Evolutionary conservation across 2,888 invertebrate species (phyloP).

Genomic region (Lochmaea capreae): DNA sequence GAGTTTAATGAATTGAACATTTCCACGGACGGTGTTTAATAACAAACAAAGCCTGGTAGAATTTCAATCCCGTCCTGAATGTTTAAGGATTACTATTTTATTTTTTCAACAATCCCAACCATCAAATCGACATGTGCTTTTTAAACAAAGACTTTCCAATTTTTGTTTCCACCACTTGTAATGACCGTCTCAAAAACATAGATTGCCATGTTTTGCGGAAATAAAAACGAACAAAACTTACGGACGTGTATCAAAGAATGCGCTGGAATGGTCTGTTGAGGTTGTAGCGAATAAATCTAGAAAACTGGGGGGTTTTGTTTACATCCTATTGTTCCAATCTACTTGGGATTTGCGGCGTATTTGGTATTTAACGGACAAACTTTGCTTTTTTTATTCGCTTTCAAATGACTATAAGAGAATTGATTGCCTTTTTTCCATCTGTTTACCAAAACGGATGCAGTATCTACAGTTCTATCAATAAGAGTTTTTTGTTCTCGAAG

Average conservation of each 20-base stretch:
- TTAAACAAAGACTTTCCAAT: too few species aligned
- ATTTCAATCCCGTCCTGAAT: too few species aligned
- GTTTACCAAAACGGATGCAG: neutral
- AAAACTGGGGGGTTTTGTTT: conserved; percentile 54
- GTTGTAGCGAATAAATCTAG: conserved; percentile 58
- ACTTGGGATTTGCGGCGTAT: conserved; percentile 34
- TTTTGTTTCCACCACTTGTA: neutral
- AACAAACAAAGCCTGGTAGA: too few species aligned
- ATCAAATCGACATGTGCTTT: too few species aligned
- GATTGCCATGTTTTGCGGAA: neutral
- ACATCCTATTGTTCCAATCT: conserved; percentile 57
- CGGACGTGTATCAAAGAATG: conserved; percentile 57
- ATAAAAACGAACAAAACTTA: conserved; percentile 28
- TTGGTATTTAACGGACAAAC: conserved; percentile 13
- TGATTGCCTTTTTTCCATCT: neutral
- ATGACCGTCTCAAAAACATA: neutral
- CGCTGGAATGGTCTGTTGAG: conserved; percentile 54
- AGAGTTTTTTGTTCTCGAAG: neutral
- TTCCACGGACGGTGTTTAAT: too few species aligned
- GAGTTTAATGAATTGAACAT: too few species aligned
- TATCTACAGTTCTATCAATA: too few species aligned
- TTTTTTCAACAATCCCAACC: too few species aligned
- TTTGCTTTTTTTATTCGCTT: neutral
- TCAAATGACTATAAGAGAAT: conserved; percentile 12
- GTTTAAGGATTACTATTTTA: too few species aligned